Percentiles rank a stretch among this genome's conserved stretches.
phyloP scores from a whole-genome alignment of 2,113 vertebrate genomes.

The Ondatra zibethicus region DNA sequence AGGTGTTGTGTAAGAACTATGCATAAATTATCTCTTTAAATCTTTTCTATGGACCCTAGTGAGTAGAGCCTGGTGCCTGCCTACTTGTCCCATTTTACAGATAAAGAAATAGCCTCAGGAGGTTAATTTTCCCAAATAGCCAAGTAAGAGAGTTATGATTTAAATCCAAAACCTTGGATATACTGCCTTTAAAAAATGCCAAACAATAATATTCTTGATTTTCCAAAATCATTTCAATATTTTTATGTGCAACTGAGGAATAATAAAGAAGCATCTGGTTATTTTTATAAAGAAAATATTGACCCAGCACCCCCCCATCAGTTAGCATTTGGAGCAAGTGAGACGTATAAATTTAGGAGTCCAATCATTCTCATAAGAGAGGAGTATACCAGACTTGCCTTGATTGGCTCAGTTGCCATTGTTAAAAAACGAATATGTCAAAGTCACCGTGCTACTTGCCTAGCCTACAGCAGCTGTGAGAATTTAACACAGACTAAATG shows the following conservation, averaged over 20 bases:
- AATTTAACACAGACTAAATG: neutral
- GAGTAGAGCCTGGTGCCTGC: neutral
- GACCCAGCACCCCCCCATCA: neutral
- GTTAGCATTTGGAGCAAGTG: neutral
- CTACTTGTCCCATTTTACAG: conserved; percentile 24
- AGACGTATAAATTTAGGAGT: conserved; percentile 3
- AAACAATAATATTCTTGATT: neutral
- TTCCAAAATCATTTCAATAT: neutral
- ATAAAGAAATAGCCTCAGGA: neutral
- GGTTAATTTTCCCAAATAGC: neutral
- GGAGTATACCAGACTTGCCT: conserved; percentile 16
- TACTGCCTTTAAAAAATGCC: neutral
- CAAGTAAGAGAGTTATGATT: neutral
- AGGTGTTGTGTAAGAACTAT: neutral
- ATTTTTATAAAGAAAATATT: conserved; percentile 38
- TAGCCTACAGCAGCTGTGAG: neutral
- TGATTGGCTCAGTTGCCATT: neutral
- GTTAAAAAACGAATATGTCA: neutral
- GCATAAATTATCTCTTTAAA: conserved; percentile 19
- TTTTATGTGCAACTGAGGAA: conserved; percentile 15
- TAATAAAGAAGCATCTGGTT: neutral
- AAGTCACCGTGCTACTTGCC: neutral
- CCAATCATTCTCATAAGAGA: neutral
- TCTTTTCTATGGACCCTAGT: neutral
- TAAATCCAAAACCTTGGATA: neutral